These are phyloP conservation scores for Epirrhoe tristata DNA, from an alignment of 2,888 invertebrate genomes.

Conservation along the genomic window DNA sequence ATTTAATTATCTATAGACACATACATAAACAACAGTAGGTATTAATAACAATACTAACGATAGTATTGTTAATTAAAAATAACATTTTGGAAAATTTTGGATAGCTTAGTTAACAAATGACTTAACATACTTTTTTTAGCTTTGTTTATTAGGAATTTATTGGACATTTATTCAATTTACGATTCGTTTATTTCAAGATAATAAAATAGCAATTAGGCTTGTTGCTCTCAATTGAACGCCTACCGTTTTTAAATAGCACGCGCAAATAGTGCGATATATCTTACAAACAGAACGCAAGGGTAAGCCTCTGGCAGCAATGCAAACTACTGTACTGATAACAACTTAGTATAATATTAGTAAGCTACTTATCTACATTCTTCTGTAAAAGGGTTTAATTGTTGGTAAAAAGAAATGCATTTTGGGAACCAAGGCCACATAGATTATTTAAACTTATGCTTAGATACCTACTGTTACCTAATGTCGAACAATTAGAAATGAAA, in stretches of 20 bases:
- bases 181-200: neutral
- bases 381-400: too few relatives aligned
- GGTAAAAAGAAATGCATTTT: too few relatives aligned
- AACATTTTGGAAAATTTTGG: too few relatives aligned
- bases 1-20: too few relatives aligned
- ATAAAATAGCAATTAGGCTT: constrained; percentile 10
- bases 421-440: too few relatives aligned
- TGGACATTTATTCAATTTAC: neutral
- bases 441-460: too few relatives aligned
- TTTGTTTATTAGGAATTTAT: neutral
- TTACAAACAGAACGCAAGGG: constrained; percentile 8
- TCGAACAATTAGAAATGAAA: too few relatives aligned
- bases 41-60: too few relatives aligned
- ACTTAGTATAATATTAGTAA: neutral
- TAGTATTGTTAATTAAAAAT: too few relatives aligned
- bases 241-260: constrained; percentile 23
- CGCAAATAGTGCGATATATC: constrained; percentile 10
- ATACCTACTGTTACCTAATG: too few relatives aligned
- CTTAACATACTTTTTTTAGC: neutral
- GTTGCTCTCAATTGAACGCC: constrained; percentile 29
- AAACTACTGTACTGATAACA: constrained; percentile 24
- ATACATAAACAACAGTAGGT: too few relatives aligned
- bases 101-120: neutral
- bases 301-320: constrained; percentile 18
- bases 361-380: neutral